Evolutionary conservation across 2,888 invertebrate genomes (phyloP), one percentile per base, ranked within the genome.

Genomic region (Dryobotodes eremita): DNA sequence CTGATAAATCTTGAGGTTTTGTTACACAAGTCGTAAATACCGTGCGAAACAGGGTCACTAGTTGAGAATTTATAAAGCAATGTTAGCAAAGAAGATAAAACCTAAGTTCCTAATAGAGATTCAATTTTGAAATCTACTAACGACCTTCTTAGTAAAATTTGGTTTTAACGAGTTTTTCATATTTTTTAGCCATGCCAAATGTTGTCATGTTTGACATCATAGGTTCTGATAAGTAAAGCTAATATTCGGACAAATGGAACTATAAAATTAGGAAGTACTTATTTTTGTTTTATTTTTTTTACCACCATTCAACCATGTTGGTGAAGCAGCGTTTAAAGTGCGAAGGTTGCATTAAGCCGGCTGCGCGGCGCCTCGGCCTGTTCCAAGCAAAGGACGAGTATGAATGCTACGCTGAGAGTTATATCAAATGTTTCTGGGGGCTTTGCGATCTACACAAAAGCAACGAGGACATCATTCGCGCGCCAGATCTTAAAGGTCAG

Each of bases 351-450:
- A 92, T 92, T 77, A 92, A 87, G 68, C 95, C 95, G 0, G 83
- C 79, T 1, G 89, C 89, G 23, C 91, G 91, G 11, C 91, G 94
- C 20, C 89, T 95, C n/a, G 94, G 92, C 0, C 88, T 94, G 20
- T 92, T 94, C 77, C 90, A 91, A 81, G 89, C 89, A 3, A 92
- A 90, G 36, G 94, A 95, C 70, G 92, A 94, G 50, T 94, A 92
- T 64, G 95, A 95, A 79, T 96, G 95, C 82, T 95, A 95, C 79
- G 91, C 94, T 0, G 94, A 96, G 69, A 92, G 94, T 85, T 96
- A 96, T 77, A 88, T 96, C 42, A 95, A 95, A 89, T 95, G 95
- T 83, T 96, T 96, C 83, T 96, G 96, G 96, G 92, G 92, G 8
- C 88, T 96, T 8, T 96, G 96, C 82, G 95, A 95, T 83, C 92